phyloP scores from a whole-genome alignment of 30 jellyfish, hydroid and myxozoan genomes.

The Haliclystus octoradiatus region DNA sequence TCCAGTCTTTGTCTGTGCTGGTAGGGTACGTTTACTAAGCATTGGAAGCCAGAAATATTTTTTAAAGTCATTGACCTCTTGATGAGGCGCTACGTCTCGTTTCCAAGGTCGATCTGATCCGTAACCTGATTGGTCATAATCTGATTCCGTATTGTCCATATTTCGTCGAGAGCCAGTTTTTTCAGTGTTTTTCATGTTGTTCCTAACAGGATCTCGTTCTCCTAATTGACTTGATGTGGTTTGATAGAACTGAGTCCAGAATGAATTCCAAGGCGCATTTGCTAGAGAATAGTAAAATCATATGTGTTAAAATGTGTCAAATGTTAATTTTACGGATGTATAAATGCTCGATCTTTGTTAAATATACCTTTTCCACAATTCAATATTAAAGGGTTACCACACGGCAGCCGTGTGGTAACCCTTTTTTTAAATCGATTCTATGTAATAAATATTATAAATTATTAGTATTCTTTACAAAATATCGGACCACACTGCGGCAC shows the following conservation, averaged over 20 bases:
- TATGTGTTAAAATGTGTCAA: too few relatives aligned
- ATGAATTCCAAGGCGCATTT: neutral
- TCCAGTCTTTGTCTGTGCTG: neutral
- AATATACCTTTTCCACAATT: too few relatives aligned
- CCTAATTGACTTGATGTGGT: slow-evolving; percentile 90
- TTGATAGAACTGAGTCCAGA: slow-evolving; percentile 15
- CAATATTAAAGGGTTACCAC: too few relatives aligned
- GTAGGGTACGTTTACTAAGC: neutral
- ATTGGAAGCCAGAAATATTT: neutral
- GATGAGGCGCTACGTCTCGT: slow-evolving; percentile 10
- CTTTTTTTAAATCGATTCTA: too few relatives aligned
- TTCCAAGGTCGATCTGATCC: slow-evolving; percentile 15
- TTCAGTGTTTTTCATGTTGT: slow-evolving; percentile 21
- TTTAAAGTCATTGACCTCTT: neutral
- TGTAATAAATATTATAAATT: too few relatives aligned
- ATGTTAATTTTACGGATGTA: too few relatives aligned
- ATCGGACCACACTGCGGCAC: too few relatives aligned
- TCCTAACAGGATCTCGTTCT: slow-evolving; percentile 66
- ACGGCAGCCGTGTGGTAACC: too few relatives aligned
- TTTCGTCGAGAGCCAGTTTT: slow-evolving; percentile 5
- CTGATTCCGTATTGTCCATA: neutral
- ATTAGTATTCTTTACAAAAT: too few relatives aligned
- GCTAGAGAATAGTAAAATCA: too few relatives aligned
- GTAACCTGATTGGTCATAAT: neutral
- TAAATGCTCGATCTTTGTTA: too few relatives aligned